phyloP scores from a whole-genome alignment of 2,888 invertebrate genomes.

The Dryococelus australis region DNA sequence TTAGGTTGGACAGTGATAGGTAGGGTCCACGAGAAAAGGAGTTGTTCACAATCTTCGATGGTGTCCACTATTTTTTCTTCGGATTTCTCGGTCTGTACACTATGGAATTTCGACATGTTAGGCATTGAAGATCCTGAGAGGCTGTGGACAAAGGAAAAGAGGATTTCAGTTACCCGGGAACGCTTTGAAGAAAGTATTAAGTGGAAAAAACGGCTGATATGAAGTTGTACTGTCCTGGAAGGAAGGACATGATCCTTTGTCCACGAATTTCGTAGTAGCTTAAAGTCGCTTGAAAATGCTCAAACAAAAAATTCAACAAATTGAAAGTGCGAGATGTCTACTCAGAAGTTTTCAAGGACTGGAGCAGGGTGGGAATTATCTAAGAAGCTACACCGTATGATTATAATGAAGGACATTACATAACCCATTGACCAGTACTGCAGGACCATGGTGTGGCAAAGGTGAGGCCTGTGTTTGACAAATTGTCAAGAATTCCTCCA shows the following conservation, averaged over 20 bases:
- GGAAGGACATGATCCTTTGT: neutral
- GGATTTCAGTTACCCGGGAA: no score
- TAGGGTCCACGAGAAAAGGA: neutral
- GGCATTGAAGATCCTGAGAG: neutral
- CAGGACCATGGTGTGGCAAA: constrained; percentile 43
- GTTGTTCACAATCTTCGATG: neutral
- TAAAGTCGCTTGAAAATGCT: neutral
- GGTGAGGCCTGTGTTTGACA: constrained; percentile 41
- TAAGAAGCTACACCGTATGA: neutral
- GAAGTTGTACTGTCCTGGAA: neutral
- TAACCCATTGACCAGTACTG: constrained; percentile 49
- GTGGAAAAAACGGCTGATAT: neutral
- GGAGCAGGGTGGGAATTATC: neutral
- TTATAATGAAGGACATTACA: constrained; percentile 36
- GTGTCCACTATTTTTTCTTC: no score
- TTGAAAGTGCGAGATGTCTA: neutral
- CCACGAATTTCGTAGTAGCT: neutral
- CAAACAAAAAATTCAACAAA: neutral
- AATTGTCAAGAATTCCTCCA: constrained; percentile 38
- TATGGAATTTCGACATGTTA: neutral
- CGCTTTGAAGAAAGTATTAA: neutral
- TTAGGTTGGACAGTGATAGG: neutral
- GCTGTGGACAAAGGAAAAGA: neutral
- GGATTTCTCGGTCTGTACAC: neutral
- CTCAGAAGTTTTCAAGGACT: constrained; percentile 5